Conservation (phyloP, 1,140 invertebrate genomes). For the Physella acuta region DNA sequence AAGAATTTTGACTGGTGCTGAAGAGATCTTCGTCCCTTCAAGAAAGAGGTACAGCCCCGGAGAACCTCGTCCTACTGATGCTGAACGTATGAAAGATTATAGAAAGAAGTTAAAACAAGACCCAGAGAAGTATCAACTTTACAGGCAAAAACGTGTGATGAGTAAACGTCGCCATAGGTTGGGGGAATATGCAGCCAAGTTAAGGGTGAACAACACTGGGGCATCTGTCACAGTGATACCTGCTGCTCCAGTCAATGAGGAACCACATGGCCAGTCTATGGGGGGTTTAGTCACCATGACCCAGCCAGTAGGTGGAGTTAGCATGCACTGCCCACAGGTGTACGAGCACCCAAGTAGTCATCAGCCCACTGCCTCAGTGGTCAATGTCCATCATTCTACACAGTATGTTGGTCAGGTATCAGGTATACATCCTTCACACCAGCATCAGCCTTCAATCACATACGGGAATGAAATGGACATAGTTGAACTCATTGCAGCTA, state of each 20-base stretch:
- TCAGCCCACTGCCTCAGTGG: slow-evolving; percentile 19
- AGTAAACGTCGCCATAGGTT: slow-evolving; percentile 19
- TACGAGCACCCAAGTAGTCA: slow-evolving; percentile 22
- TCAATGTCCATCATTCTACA: slow-evolving; percentile 16
- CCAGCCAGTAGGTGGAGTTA: slow-evolving; percentile 15
- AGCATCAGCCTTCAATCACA: slow-evolving; percentile 15
- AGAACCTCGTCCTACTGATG: slow-evolving; percentile 12
- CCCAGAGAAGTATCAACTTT: slow-evolving; percentile 26
- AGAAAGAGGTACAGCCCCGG: slow-evolving; percentile 18
- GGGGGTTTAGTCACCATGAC: slow-evolving; percentile 20
- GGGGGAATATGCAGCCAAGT: slow-evolving; percentile 14
- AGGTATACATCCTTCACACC: slow-evolving; percentile 17
- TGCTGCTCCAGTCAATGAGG: slow-evolving; percentile 17
- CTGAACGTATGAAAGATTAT: slow-evolving; percentile 24
- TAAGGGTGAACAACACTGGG: slow-evolving; percentile 1
- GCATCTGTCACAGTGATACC: slow-evolving; percentile 12
- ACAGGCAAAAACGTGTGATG: slow-evolving; percentile 22
- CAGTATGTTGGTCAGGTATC: slow-evolving; percentile 26
- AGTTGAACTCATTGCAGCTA: slow-evolving; percentile 25
- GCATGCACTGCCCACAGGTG: slow-evolving; percentile 21
- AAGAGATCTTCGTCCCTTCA: slow-evolving; percentile 19
- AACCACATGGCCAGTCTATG: slow-evolving; percentile 20
- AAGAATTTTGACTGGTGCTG: slow-evolving; percentile 17
- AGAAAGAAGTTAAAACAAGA: slow-evolving; percentile 23
- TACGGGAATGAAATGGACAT: slow-evolving; percentile 26